Evolutionary conservation across 2,797 vertebrate genomes (phyloP), one percentile per base, ranked within the genome.

Genomic region (Champsocephalus gunnari): DNA sequence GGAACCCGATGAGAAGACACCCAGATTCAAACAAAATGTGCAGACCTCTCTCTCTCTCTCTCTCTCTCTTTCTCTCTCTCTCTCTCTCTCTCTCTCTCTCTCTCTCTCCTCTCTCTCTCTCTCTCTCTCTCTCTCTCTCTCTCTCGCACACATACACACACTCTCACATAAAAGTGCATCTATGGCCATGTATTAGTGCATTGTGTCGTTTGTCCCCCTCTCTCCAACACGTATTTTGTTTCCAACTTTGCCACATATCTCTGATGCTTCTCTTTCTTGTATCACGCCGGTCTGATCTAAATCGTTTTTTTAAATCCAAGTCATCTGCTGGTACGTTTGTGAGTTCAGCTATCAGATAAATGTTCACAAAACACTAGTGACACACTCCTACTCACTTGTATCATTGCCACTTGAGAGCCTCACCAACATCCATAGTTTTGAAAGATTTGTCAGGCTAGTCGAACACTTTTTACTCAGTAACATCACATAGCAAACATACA

Each of bases 1-100:
- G 83, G 66, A 85, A 86, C 67, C 77, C 56, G 63, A 55, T 60
- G 65, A 84, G 56, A 84, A 80, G 75, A 86, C 87, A 80, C 65
- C 49, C 68, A 73, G 72, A 87, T 81, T 84, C 68, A 59, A 59
- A 83, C 64, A 78, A 43, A 58, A 49, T 49, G 24, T 72, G 41
- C 47, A 4, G 10, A 69, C 14, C 32, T 50, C 34, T 38, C 9
- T 63, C 60, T 12, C 17, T 48, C 17, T 6, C 32, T 41, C 28
- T 14, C 12, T 21, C 49, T 4, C 6, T 3, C 38, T 24, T 28
- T 21, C 17, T 6, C 32, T 41, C 21, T 14, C 12, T 21, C 49
- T 4, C 6, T 1, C 21, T 24, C 44, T 21, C 17, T 4, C 32
- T 41, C 28, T 14, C 12, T 21, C 48, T 4, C 6, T 3, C 38